These are phyloP conservation scores for Magallana ariakensis DNA, from an alignment of 1,140 invertebrate species.

Conservation along the genomic window DNA sequence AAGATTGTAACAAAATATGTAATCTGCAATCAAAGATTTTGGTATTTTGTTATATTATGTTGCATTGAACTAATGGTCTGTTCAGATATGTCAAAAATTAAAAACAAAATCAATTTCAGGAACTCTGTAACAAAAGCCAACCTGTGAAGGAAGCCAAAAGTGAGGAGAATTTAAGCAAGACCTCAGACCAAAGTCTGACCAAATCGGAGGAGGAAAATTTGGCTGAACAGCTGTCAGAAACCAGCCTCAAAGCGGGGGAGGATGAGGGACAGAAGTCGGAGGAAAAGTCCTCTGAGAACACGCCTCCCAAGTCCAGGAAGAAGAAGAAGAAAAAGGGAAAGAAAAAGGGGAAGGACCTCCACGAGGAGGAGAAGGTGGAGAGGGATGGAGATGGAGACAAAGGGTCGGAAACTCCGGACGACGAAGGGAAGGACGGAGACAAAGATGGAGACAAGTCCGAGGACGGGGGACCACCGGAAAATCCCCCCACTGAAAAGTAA, in stretches of 20 bases:
- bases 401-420: slow-evolving; percentile 44
- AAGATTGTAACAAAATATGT: too few relatives aligned
- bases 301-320: slow-evolving; percentile 61
- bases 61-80: too few relatives aligned
- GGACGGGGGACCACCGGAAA: not conserved
- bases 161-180: not conserved
- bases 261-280: slow-evolving; percentile 44
- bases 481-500: slow-evolving; percentile 48
- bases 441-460: slow-evolving; percentile 48
- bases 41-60: too few relatives aligned
- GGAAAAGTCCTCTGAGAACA: slow-evolving; percentile 43
- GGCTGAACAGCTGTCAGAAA: not conserved
- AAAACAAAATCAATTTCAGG: not conserved
- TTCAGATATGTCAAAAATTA: too few relatives aligned
- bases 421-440: slow-evolving; percentile 57
- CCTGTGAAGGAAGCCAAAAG: not conserved
- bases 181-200: not conserved
- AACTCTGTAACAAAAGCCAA: slow-evolving; percentile 33
- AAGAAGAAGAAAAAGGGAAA: slow-evolving; percentile 64
- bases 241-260: not conserved
- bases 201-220: slow-evolving; percentile 54
- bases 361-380: slow-evolving; percentile 82
- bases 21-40: too few relatives aligned
- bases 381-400: slow-evolving; percentile 70
- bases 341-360: slow-evolving; percentile 79